Conservation (phyloP, 2,888 invertebrate species). For the Dusona sp. region DNA sequence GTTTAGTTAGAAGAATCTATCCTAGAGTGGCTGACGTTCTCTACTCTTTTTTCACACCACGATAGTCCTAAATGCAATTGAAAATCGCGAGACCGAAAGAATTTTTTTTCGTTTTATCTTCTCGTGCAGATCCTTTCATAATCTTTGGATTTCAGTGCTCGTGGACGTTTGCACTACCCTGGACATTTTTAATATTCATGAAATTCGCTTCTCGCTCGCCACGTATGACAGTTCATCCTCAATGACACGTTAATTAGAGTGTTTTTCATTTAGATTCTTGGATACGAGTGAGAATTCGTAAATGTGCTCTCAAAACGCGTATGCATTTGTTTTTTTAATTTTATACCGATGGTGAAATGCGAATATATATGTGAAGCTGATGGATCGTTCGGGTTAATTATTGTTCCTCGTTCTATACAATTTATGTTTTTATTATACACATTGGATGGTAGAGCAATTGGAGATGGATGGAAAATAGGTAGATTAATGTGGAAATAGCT, state of each 20-base stretch:
- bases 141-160: not conserved
- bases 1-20: conserved; percentile 22
- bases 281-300: not conserved
- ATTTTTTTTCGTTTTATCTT: conserved; percentile 11
- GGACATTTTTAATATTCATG: not conserved
- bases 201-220: not conserved
- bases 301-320: not conserved
- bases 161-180: not conserved
- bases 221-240: not conserved
- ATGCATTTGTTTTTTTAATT: not conserved
- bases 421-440: not conserved
- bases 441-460: not conserved
- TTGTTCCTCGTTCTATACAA: not conserved
- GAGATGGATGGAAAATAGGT: not conserved
- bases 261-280: not conserved
- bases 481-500: not conserved
- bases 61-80: conserved; percentile 17
- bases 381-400: not conserved
- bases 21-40: not conserved
- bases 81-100: conserved; percentile 12
- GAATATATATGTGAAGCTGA: not conserved
- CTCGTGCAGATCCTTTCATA: not conserved
- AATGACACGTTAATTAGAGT: not conserved
- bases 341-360: not conserved
- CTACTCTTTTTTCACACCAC: conserved; percentile 6